Evolutionary conservation across 2,888 invertebrate species (phyloP).

Genomic region (Folsomia manolachei): DNA sequence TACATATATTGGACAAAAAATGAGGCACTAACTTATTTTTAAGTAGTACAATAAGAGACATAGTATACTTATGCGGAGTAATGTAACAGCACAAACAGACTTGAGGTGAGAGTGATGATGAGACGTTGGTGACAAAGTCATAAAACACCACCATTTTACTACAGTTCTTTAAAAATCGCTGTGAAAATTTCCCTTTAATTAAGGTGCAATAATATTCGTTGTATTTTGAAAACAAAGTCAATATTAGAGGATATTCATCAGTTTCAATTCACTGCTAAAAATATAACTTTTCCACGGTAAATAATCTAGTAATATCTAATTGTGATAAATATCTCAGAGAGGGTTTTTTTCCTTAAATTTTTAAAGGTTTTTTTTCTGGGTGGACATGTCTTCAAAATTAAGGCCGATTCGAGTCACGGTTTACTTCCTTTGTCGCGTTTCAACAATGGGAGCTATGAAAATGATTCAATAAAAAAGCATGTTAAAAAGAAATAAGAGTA

Average conservation of each 20-base stretch:
- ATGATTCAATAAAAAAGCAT: conserved; percentile 13
- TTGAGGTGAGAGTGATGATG: no score
- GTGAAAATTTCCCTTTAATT: conserved; percentile 21
- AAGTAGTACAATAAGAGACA: not conserved
- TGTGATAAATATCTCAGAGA: conserved; percentile 37
- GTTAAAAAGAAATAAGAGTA: not conserved
- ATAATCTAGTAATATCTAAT: conserved; percentile 29
- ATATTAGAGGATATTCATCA: conserved; percentile 14
- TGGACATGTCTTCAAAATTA: conserved; percentile 23
- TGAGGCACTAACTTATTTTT: not conserved
- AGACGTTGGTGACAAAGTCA: conserved; percentile 16
- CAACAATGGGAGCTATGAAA: conserved; percentile 21
- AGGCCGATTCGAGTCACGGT: conserved; percentile 23
- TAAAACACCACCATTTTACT: conserved; percentile 12
- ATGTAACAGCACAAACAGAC: conserved; percentile 19
- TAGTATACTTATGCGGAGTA: not conserved
- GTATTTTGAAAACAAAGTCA: conserved; percentile 21
- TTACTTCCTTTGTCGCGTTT: conserved; percentile 11
- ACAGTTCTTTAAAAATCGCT: conserved; percentile 16
- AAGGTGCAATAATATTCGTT: conserved; percentile 18
- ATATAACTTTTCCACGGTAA: conserved; percentile 29
- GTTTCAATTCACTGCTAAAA: conserved; percentile 27
- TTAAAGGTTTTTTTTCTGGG: conserved; percentile 13
- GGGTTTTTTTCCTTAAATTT: conserved; percentile 10
- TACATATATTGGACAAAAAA: not conserved